Evolutionary conservation across 2,797 vertebrate species (phyloP), one percentile per base, ranked within the genome.

Genomic region (Sciaenops ocellatus): DNA sequence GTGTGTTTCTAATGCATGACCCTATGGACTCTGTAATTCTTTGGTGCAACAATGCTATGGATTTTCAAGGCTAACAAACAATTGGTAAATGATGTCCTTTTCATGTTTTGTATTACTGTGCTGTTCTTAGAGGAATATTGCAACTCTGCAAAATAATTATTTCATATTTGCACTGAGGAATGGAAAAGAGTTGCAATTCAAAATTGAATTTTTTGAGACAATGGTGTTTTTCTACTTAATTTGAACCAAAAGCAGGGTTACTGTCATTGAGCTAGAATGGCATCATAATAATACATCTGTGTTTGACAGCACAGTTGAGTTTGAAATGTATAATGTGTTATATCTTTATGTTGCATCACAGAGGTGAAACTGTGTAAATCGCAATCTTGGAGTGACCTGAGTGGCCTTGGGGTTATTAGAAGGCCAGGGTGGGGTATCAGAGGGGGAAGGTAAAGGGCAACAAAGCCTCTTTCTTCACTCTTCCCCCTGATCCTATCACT

Each of bases 401-500:
- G 75, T 87, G 79, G 86, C 89, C 86, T 88, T 30, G 87, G 88
- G 92, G 92, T 94, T 93, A 94, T 92, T 90, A 91, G 86, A 90
- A 90, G 91, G 86, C 85, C 85, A 91, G 85, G 80, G 78, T 80
- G 85, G 85, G 71, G 87, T 89, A 89, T 82, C 60, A 77, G 82
- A 78, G 71, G 83, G 81, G 75, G 82, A 84, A 86, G 79, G 71
- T 79, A 88, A 84, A 84, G 88, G 90, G 90, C 90, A 91, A 95
- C 94, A 95, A 94, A 93, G 93, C 87, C 87, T 90, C 93, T 94
- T 96, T 95, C 93, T 95, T 95, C 90, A 92, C 91, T 92, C 89
- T 91, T 94, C 92, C 88, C 94, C 88, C 94, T 91, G 95, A 95
- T 95, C 92, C 91, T 95, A 95, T 96, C 95, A 90, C 90, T 93